Base-by-base conservation (phyloP, 2,797 vertebrate species). In the Sebastes matsubarae region DNA sequence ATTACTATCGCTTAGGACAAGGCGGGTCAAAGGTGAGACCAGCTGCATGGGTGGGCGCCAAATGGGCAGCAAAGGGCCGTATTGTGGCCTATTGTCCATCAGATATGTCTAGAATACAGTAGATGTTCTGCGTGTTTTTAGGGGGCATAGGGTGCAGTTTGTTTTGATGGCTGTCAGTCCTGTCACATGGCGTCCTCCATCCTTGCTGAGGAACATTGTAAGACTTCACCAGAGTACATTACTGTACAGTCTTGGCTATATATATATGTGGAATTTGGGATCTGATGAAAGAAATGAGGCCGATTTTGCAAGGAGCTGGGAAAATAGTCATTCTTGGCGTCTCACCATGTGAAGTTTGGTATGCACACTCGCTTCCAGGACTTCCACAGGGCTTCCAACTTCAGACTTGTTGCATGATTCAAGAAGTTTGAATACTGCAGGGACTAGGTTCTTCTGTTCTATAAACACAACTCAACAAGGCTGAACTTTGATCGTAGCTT, bases 11-110 rank as follows among this genome's bases (percentile, higher is more conserved):
- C 60, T 77, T 63, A 67, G 85, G 81, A 79, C 60, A 25, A 24
- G 63, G n/a, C 34, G 13, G 89, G 89, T 93, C 91, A 92, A 59
- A 92, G 91, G 83, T 92, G 79, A 89, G 38, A 58, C 3, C 36
- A 9, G 78, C 91, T 70, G 63, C 88, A 64, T 93, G 93, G 92
- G 93, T 93, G 93, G 94, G 85, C 88, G 22, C 64, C 50, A 22
- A 69, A 74, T 22, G 67, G 74, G 52, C 78, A 60, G 84, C 85
- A 87, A 86, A 84, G 78, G 84, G 84, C 79, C 25, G 54, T 27
- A 79, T 81, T 92, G 82, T 90, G 36, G 36, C 61, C 25, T 24
- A 20, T 24, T 68, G 66, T 73, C 75, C 65, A 67, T 84, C 80
- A 68, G 76, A 91, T 57, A 59, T 61, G 36, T 55, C 70, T 34